Evolutionary conservation across 2,113 vertebrate species (phyloP), one percentile per base, ranked within the genome.

Genomic region (Plotosus lineatus): DNA sequence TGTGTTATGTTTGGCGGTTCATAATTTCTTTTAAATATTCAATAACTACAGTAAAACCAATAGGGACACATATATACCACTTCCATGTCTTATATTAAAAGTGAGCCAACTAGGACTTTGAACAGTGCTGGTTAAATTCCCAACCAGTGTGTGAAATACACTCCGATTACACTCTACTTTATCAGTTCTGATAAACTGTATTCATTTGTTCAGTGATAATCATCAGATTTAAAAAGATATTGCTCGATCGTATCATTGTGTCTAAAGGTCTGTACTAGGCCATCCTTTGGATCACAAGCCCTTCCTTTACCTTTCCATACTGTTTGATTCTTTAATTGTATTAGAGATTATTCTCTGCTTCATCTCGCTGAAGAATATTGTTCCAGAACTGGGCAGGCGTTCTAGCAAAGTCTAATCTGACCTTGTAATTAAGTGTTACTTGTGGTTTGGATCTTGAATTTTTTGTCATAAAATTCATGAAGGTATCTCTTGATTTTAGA

Each of bases 151-250:
- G 55, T 14, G 11, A 38, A 75, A 19, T 36, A 48, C 5, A 0
- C 12, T 48, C 28, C 0, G 19, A 36, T 74, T n/a, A 4, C 2
- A 8, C n/a, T 31, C 26, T 36, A 51, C 9, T 53, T 69, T 51
- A 73, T 73, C 72, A 74, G 72, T 36, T 74, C 23, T 23, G 72
- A 74, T 74, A 21, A 50, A 50, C 17, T 17, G 6, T 15, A 48
- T 71, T 66, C 19, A 40, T 21, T 40, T n/a, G 23, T 69, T 44
- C n/a, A 26, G n/a, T 46, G n/a, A 72, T 48, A 48, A 72, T 72
- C 68, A 48, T 72, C 26, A 74, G 48, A 51, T 50, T 33, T n/a
- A 7, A 51, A 8, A 44, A 73, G 44, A 73, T 73, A 51, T 33
- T 51, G 14, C 17, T 1, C 31, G 26, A 53, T 74, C 9, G 36